Evolutionary conservation across 2,888 invertebrate species (phyloP), one percentile per base, ranked within the genome.

Genomic region (Actias luna): DNA sequence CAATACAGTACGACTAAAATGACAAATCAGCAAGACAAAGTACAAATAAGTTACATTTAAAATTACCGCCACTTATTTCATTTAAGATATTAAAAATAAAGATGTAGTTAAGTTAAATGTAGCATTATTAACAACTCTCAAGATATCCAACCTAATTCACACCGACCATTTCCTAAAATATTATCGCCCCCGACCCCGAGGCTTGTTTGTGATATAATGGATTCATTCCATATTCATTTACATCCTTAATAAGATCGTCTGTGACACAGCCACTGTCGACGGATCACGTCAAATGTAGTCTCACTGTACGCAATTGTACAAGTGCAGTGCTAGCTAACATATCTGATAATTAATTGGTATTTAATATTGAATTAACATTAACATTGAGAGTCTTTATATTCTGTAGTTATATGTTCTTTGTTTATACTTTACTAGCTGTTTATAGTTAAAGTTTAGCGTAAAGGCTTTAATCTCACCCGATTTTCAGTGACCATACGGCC

Each of bases 181-280:
- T 85, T 81, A 85, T 84, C 83, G 80, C 80, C 84, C 82, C 78
- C 63, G 74, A 70, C 77, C 80, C 79, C 78, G 70, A 77, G 77
- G 84, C 46, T 87, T 92, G 89, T 92, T 92, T 90, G 88, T 76
- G 83, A 87, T 87, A 88, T 92, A 92, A 92, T 92, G 89, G 90
- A 89, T 90, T 92, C 90, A 91, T 92, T 91, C 89, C 87, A 88
- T 88, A 90, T 89, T 92, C 89, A 92, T 92, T 92, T 92, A 87
- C 92, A 91, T 88, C 82, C 76, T 77, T 91, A 92, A 91, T 88
- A 85, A 91, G 91, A 89, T 88, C 79, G 87, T 79, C 79, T n/a
- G 76, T 83, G 86, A 85, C 86, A 82, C 78, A 77, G 84, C 78
- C 88, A 80, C 78, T 79, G 79, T 81, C 80, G 77, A 81, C 89